Percentiles rank a stretch among this genome's conserved stretches.
Conservation (phyloP, 2,797 vertebrate species). For the Tapera naevia region DNA sequence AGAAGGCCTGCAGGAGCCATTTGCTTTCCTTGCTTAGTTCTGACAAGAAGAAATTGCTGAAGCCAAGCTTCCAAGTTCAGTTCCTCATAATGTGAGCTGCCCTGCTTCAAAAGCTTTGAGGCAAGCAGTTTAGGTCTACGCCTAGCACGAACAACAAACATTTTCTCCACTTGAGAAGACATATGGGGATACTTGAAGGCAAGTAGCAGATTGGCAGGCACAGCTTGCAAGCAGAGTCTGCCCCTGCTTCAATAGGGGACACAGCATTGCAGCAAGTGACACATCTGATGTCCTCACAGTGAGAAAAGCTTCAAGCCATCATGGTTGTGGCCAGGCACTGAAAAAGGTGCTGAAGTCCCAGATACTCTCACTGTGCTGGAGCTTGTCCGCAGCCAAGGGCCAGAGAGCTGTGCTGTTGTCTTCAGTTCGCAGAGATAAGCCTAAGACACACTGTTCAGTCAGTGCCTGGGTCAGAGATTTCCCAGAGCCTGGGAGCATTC, state of each 20-base stretch:
- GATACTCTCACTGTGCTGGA: neutral
- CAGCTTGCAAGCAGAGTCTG: neutral
- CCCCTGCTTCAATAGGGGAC: neutral
- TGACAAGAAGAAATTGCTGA: constrained; percentile 36
- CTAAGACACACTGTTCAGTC: neutral
- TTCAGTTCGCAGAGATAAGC: neutral
- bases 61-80: neutral
- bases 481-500: neutral
- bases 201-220: neutral
- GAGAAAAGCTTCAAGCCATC: neutral
- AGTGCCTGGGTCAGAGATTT: neutral
- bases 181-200: neutral
- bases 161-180: neutral
- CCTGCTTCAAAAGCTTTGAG: neutral
- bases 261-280: neutral
- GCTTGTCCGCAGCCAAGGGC: neutral
- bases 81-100: neutral
- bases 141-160: neutral
- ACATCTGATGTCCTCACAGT: neutral
- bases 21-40: constrained; percentile 34
- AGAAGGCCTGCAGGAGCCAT: neutral
- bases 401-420: neutral
- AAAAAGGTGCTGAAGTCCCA: neutral
- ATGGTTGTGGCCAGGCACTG: neutral
- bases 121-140: neutral